phyloP scores from a whole-genome alignment of 2,113 vertebrate genomes.

The Crotalus helleri region DNA sequence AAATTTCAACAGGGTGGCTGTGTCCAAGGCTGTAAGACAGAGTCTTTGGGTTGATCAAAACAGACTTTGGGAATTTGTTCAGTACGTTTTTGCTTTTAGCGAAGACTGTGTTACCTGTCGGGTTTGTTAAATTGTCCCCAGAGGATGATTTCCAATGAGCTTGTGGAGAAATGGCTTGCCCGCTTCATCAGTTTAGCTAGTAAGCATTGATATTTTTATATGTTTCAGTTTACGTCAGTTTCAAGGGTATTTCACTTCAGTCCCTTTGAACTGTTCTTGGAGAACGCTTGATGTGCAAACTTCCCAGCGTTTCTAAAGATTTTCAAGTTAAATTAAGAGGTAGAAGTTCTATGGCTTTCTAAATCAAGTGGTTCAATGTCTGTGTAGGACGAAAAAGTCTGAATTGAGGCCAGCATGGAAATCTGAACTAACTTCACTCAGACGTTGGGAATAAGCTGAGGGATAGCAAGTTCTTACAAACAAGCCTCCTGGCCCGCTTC shows the following conservation, averaged over 20 bases:
- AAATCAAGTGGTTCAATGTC: neutral
- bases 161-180: neutral
- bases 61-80: neutral
- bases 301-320: neutral
- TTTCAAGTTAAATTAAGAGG: neutral
- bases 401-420: neutral
- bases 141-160: neutral
- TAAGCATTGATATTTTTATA: neutral
- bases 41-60: neutral
- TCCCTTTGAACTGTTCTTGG: neutral
- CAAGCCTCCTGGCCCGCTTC: neutral
- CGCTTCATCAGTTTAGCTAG: neutral
- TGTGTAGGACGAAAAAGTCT: neutral
- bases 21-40: neutral
- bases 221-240: neutral
- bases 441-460: neutral
- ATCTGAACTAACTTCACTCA: neutral
- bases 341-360: neutral
- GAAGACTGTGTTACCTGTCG: neutral
- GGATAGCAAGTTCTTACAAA: neutral
- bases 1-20: neutral
- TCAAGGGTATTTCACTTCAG: neutral
- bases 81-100: neutral
- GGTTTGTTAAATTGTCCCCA: neutral
- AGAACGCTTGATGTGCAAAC: neutral